Evolutionary conservation across 2,888 invertebrate genomes (phyloP), one percentile per base, ranked within the genome.

Genomic region (Busseola fusca): DNA sequence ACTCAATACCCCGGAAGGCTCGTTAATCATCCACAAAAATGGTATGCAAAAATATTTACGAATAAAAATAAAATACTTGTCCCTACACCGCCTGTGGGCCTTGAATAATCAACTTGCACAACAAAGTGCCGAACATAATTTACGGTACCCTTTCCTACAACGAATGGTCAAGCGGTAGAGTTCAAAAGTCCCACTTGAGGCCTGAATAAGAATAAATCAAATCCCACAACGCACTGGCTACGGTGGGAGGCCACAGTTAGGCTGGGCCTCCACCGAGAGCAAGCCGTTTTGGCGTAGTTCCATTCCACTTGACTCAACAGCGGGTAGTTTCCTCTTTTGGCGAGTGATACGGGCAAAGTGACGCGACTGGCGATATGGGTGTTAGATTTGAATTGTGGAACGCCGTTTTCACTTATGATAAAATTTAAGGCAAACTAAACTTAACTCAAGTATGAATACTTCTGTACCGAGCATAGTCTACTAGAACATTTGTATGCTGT

Each of bases 191-290:
- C 88, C 89, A 88, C 91, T 91, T 87, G 88, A 89, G 87, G 83
- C 84, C 83, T 85, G 86, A 90, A 88, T 87, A 81, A 84, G 88
- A 88, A 92, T 92, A 92, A 91, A 91, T 92, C 92, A 91, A 90
- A 88, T 87, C 91, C 87, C 86, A 85, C 89, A 87, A 90, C 90
- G 88, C 87, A 85, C 86, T 84, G 86, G 83, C 83, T 87, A 86
- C 86, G 74, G 81, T 74, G 63, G 74, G 69, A 82, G 86, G 80
- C 80, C 77, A 77, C 62, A 83, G 73, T 84, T 73, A 84, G 56
- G 75, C 40, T 56, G 7, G 63, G 30, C 54, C 52, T 82, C 84
- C 73, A 82, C 69, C 74, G 79, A 75, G 57, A 76, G 81, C 80
- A 65, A 79, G 59, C 48, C 42, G 52, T 73, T 84, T 82, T 82